These are phyloP conservation scores for Drosophila austrosaltans DNA, from an alignment of 2,888 invertebrate species.

Conservation along the genomic window DNA sequence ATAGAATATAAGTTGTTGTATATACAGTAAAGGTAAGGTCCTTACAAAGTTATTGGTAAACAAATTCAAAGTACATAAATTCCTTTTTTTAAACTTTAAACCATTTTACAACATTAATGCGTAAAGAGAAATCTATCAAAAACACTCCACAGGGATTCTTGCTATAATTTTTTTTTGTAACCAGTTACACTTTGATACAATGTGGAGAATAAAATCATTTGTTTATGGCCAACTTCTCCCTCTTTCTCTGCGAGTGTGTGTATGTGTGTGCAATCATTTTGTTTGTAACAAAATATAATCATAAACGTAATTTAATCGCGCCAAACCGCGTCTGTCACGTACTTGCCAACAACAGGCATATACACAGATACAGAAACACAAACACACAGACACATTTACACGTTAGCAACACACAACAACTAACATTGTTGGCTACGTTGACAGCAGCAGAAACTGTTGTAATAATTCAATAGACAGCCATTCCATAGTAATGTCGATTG, in stretches of 20 bases:
- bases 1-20: neutral
- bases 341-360: conserved; percentile 68
- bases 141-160: conserved; percentile 51
- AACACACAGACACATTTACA: conserved; percentile 22
- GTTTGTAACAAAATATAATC: conserved; percentile 77
- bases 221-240: conserved; percentile 55
- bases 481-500: conserved; percentile 68
- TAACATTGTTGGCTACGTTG: conserved; percentile 67
- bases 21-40: conserved; percentile 23
- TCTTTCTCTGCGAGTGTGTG: conserved; percentile 25
- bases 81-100: neutral
- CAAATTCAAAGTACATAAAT: conserved; percentile 23
- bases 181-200: conserved; percentile 76
- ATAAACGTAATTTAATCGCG: conserved; percentile 79
- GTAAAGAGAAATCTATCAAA: conserved; percentile 53
- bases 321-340: conserved; percentile 79
- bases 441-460: conserved; percentile 76
- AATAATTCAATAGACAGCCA: conserved; percentile 76
- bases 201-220: conserved; percentile 51
- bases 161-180: conserved; percentile 67
- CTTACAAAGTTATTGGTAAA: too few species aligned
- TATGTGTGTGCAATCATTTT: conserved; percentile 53
- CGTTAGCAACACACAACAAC: conserved; percentile 41
- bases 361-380: conserved; percentile 23
- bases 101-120: neutral